Conservation (phyloP, 2,797 vertebrate species). For the Salmo trutta region DNA sequence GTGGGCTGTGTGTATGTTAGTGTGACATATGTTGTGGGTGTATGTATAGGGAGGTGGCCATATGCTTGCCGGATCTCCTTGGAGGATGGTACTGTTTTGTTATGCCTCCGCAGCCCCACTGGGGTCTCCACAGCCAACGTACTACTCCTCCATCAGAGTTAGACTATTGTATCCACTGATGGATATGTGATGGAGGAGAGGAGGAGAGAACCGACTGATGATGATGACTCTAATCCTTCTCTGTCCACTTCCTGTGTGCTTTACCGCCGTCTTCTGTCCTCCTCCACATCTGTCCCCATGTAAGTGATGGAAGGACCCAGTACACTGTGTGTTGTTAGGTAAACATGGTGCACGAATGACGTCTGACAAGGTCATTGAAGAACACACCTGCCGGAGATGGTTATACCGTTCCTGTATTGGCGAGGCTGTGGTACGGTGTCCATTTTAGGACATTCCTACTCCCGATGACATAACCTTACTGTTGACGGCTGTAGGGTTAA, state of each 20-base stretch:
- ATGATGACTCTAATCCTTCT: conserved; percentile 45
- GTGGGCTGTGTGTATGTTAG: conserved; percentile 14
- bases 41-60: conserved; percentile 26
- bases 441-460: not conserved
- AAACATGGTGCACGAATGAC: conserved; percentile 4
- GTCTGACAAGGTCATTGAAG: conserved; percentile 29
- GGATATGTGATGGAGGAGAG: conserved; percentile 29
- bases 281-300: conserved; percentile 39
- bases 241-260: conserved; percentile 15
- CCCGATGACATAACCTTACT: not conserved
- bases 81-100: conserved; percentile 50
- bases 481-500: not conserved
- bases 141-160: conserved; percentile 36
- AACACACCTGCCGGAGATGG: conserved; percentile 8
- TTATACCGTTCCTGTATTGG: not conserved
- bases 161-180: conserved; percentile 41
- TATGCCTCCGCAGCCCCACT: conserved; percentile 36
- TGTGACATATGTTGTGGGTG: conserved; percentile 28
- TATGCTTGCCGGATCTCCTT: conserved; percentile 45
- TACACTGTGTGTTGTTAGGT: conserved; percentile 17
- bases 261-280: conserved; percentile 27
- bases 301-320: not conserved
- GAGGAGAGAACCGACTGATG: conserved; percentile 14
- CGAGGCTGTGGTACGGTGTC: not conserved
- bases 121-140: conserved; percentile 29